A percentile compares a stretch with the other conserved stretches of the same genome.
Conservation (phyloP, 2,888 invertebrate species). For the Lasioglossum morio region DNA sequence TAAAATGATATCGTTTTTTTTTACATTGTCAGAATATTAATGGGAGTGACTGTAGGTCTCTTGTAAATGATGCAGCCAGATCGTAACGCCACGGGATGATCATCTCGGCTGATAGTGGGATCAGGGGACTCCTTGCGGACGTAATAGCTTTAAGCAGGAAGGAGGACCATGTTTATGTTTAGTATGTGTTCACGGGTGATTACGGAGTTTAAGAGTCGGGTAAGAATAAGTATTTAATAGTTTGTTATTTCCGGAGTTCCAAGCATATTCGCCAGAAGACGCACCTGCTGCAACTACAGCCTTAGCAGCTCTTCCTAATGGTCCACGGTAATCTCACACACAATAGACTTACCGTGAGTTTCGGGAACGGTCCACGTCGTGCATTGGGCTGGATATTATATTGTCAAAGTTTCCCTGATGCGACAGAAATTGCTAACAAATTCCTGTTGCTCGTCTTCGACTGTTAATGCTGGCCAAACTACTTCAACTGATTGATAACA, state of each 20-base stretch:
- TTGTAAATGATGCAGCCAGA: not conserved
- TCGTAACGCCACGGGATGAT: not conserved
- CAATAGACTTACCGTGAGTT: conserved; percentile 11
- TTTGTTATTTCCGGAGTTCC: not conserved
- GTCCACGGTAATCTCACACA: conserved; percentile 6
- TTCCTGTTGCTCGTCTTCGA: not conserved
- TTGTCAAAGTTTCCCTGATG: conserved; percentile 10
- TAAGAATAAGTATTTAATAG: not conserved
- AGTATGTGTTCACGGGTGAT: not conserved
- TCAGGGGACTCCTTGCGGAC: not conserved
- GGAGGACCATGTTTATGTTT: not conserved
- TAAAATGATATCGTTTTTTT: too few relatives aligned
- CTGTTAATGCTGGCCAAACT: not conserved
- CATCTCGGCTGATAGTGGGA: not conserved
- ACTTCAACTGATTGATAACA: not conserved
- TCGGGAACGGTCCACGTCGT: not conserved
- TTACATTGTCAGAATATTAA: too few relatives aligned
- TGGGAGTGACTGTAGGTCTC: too few relatives aligned
- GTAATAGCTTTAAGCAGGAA: not conserved
- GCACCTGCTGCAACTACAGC: not conserved
- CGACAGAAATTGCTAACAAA: not conserved
- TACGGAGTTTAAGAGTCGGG: not conserved
- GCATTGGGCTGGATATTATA: not conserved
- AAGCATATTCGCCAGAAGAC: not conserved
- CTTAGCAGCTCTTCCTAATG: not conserved